These are phyloP conservation scores for Pristionchus pacificus DNA, from an alignment of 1,140 invertebrate species.

Conservation along the genomic window DNA sequence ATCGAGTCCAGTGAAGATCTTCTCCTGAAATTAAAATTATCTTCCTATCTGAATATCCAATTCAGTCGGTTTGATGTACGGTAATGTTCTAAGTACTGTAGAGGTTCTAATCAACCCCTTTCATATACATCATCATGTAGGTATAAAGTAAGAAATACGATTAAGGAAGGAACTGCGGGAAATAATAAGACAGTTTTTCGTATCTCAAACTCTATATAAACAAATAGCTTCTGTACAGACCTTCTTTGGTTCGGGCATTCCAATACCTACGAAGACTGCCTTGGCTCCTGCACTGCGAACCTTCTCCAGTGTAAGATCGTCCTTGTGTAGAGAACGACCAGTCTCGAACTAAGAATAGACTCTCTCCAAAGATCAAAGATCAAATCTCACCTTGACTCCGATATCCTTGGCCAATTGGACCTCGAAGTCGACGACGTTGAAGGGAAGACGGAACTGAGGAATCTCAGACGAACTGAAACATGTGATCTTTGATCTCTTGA, in stretches of 20 bases:
- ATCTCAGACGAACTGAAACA: conserved; percentile 80
- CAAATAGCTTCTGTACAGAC: no score
- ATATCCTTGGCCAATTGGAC: conserved; percentile 83
- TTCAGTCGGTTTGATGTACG: no score
- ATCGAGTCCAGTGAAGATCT: conserved; percentile 74
- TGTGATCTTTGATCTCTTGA: conserved; percentile 45
- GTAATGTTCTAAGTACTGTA: no score
- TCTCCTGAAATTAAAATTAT: neutral
- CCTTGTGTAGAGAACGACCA: conserved; percentile 53
- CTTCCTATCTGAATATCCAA: neutral
- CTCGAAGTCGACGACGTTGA: conserved; percentile 87
- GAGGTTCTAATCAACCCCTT: no score
- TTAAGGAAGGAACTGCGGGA: no score
- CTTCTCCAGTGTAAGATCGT: conserved; percentile 60
- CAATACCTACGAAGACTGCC: conserved; percentile 87
- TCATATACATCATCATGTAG: no score
- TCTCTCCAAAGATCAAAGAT: neutral
- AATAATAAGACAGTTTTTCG: no score
- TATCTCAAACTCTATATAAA: no score
- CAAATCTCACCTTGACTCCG: conserved; percentile 73
- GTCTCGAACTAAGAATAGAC: conserved; percentile 45
- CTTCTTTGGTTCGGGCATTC: conserved; percentile 81
- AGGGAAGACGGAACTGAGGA: conserved; percentile 89
- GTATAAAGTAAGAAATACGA: no score
- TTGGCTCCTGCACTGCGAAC: conserved; percentile 66